phyloP scores from a whole-genome alignment of 2,797 vertebrate species.

The Darevskia mixta region DNA sequence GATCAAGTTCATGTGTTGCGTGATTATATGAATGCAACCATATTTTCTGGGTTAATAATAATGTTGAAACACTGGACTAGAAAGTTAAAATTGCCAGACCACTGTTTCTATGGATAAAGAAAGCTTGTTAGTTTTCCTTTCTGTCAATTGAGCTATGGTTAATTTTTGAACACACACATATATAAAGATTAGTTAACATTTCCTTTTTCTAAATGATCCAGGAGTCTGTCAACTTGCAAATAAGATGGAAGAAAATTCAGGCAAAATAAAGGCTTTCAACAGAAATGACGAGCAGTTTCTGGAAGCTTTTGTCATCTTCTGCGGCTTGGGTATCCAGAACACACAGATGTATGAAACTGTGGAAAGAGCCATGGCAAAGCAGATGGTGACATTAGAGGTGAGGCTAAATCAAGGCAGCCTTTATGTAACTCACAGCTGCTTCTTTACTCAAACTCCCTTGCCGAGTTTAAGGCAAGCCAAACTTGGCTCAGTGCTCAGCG shows the following conservation, averaged over 20 bases:
- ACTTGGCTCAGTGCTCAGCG: constrained; percentile 18
- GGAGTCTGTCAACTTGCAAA: constrained; percentile 96
- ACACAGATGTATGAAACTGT: constrained; percentile 98
- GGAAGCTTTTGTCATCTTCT: constrained; percentile 97
- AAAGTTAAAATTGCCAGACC: not conserved
- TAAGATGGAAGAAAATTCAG: constrained; percentile 91
- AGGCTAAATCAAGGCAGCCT: constrained; percentile 55
- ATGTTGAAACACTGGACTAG: not conserved
- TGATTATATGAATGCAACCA: not conserved
- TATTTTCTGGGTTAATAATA: not conserved
- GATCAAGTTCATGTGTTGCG: not conserved
- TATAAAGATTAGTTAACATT: constrained; percentile 4
- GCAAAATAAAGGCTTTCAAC: constrained; percentile 92
- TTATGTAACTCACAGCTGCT: constrained; percentile 2
- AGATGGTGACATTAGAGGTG: constrained; percentile 97
- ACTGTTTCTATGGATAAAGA: not conserved
- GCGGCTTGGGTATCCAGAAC: constrained; percentile 97
- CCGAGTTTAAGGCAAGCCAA: constrained; percentile 26
- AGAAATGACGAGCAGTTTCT: constrained; percentile 97
- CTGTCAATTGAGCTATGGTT: not conserved
- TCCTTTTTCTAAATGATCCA: constrained; percentile 66
- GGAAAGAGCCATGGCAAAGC: constrained; percentile 96
- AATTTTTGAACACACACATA: not conserved
- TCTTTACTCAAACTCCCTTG: constrained; percentile 25
- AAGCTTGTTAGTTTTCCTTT: not conserved